Percentiles rank a stretch among this genome's conserved stretches.
phyloP scores from a whole-genome alignment of 2,888 invertebrate species.

The Cheilosia scutellata region DNA sequence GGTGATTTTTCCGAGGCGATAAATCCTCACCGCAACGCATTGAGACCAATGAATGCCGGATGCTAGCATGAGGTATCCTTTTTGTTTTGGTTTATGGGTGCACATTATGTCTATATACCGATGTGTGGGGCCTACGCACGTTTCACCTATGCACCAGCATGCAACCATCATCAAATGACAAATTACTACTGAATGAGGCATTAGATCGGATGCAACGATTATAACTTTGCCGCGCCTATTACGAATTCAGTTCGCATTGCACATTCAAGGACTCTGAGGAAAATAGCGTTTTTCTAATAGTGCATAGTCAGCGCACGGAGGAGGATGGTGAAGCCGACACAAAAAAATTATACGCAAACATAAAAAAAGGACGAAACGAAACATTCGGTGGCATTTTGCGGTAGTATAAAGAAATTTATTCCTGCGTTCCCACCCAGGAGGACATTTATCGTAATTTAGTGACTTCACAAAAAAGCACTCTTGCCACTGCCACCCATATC shows the following conservation, averaged over 20 bases:
- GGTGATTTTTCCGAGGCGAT: constrained; percentile 59
- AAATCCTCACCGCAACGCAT: constrained; percentile 70
- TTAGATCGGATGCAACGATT: constrained; percentile 76
- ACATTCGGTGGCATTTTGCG: constrained; percentile 63
- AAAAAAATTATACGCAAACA: constrained; percentile 10
- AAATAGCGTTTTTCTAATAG: constrained; percentile 36
- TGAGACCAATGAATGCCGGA: constrained; percentile 70
- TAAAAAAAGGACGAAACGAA: constrained; percentile 73
- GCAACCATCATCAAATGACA: constrained; percentile 66
- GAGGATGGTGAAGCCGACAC: not conserved
- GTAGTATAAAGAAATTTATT: constrained; percentile 76
- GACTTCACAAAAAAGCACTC: constrained; percentile 75
- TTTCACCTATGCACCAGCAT: constrained; percentile 23
- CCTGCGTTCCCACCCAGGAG: constrained; percentile 77
- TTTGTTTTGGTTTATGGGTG: constrained; percentile 68
- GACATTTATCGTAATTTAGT: constrained; percentile 77
- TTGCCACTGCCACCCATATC: constrained; percentile 27
- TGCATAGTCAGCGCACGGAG: constrained; percentile 64
- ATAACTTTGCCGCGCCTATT: constrained; percentile 64
- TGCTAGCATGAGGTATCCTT: constrained; percentile 68
- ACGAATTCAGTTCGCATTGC: constrained; percentile 72
- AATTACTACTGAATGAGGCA: constrained; percentile 74
- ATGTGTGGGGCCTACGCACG: constrained; percentile 71
- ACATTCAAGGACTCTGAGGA: constrained; percentile 54
- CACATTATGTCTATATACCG: constrained; percentile 51